Conservation (phyloP, 2,888 invertebrate species). For the Charanyca ferruginea region DNA sequence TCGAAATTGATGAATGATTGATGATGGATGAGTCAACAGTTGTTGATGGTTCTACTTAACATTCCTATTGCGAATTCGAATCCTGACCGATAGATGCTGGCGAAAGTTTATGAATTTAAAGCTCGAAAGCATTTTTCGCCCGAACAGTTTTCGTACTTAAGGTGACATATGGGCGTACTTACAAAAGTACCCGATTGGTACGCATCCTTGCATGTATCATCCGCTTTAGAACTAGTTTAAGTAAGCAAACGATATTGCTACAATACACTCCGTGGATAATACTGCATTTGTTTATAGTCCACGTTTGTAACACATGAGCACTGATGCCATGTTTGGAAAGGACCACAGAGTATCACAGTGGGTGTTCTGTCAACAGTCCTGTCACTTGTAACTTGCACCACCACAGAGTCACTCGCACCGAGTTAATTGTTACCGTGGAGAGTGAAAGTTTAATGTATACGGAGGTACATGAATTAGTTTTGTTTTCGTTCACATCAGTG, state of each 20-base stretch:
- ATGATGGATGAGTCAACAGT: conserved; percentile 15
- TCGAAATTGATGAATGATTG: conserved; percentile 32
- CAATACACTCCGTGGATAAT: no score
- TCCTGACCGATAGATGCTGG: background rate
- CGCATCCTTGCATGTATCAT: no score
- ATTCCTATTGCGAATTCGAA: conserved; percentile 11
- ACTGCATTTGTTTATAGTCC: background rate
- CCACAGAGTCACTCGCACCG: conserved; percentile 48
- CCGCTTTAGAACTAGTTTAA: no score
- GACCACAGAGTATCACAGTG: background rate
- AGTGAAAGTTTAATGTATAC: conserved; percentile 76
- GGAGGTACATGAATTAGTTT: conserved; percentile 70
- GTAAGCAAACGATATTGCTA: no score
- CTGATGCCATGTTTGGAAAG: background rate
- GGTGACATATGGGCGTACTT: background rate
- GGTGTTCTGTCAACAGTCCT: background rate
- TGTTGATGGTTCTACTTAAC: conserved; percentile 11
- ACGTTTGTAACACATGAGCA: background rate
- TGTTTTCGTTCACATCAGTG: conserved; percentile 64
- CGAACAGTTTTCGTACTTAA: background rate
- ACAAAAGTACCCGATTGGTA: background rate
- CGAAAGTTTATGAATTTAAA: no score
- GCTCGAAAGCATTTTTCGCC: background rate
- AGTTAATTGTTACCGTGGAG: conserved; percentile 71
- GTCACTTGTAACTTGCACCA: conserved; percentile 46